Base-by-base conservation (phyloP, 2,888 invertebrate genomes). In the Lithophane leautieri region DNA sequence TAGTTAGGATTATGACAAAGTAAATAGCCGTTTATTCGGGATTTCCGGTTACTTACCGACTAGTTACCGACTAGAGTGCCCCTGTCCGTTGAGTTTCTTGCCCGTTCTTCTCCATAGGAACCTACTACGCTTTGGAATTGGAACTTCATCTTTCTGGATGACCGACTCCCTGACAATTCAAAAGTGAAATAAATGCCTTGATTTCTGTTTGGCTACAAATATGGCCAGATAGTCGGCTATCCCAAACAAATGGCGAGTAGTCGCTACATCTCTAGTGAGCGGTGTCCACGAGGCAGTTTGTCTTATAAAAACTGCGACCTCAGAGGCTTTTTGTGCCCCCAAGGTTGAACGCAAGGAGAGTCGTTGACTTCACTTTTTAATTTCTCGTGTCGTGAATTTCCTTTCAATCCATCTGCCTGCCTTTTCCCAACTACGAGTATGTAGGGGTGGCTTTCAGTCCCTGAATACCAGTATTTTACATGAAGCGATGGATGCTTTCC, bases 361-460 rank as follows among this genome's bases (percentile, higher is more conserved):
- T 84, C 83, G 66, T 78, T 81, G 83, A 83, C 83, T 71, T 58
- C 12, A 14, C 62, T 62, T 81, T 76, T 82, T 56, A 75, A 79
- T 66, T 81, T 62, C 50, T 69, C 47, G 44, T 1, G 47, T 11
- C 3, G 76, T 81, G n/a, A 70, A 52, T 70, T 81, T 80, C 76
- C 28, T 34, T 28, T 28, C 28, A 58, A 50, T 50, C 50, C 9
- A 8, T 50, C 50, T 50, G 19, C 22, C 50, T 50, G 50, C 22
- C 50, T 22, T 50, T 50, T 22, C 22, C 8, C 8, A 9, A 50
- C 22, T 22, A 50, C n/a, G n/a, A n/a, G n/a, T n/a, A n/a, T 22
- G 22, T 50, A 22, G 22, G 50, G 50, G 22, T 22, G 3, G 50
- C 50, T 50, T 50, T 19, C 50, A 50, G 50, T 50, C 47, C 16